Conservation (phyloP, 2,113 vertebrate genomes). For the Butastur rufipennis region DNA sequence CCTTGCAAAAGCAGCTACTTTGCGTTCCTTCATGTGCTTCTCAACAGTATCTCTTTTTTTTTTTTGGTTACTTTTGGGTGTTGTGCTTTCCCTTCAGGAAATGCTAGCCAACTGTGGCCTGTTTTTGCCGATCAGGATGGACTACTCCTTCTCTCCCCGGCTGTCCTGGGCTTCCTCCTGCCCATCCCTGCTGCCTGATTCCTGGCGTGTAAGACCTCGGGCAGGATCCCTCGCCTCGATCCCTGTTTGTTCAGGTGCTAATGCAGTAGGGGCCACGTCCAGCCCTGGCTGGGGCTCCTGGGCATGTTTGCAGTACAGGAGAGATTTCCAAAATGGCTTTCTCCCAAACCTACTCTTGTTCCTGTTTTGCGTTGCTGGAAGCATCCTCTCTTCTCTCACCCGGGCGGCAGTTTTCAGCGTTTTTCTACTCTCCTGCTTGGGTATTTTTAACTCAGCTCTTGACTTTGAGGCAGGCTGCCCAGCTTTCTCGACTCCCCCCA, state of each 20-base stretch:
- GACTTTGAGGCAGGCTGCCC: neutral
- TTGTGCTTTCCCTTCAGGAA: neutral
- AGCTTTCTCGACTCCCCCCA: neutral
- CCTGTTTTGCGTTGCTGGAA: neutral
- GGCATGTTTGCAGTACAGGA: neutral
- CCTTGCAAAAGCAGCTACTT: neutral
- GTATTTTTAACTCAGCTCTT: neutral
- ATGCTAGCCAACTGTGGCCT: neutral
- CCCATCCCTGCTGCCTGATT: neutral
- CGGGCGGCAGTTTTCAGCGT: neutral
- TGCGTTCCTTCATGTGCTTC: neutral
- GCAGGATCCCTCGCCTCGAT: neutral
- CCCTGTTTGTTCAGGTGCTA: neutral
- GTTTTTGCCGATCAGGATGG: neutral
- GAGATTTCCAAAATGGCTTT: neutral
- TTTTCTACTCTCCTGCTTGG: neutral
- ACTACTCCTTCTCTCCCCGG: accelerated
- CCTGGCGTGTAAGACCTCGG: neutral
- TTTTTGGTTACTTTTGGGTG: neutral
- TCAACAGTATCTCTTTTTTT: neutral
- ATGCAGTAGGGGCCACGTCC: accelerated
- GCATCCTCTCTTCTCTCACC: neutral
- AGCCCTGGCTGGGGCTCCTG: accelerated
- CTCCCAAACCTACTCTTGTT: neutral
- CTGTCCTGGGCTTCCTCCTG: neutral